A percentile compares a stretch with the other conserved stretches of the same genome.
Evolutionary conservation across 1,140 invertebrate genomes (phyloP).

Genomic region (Mizuhopecten yessoensis): DNA sequence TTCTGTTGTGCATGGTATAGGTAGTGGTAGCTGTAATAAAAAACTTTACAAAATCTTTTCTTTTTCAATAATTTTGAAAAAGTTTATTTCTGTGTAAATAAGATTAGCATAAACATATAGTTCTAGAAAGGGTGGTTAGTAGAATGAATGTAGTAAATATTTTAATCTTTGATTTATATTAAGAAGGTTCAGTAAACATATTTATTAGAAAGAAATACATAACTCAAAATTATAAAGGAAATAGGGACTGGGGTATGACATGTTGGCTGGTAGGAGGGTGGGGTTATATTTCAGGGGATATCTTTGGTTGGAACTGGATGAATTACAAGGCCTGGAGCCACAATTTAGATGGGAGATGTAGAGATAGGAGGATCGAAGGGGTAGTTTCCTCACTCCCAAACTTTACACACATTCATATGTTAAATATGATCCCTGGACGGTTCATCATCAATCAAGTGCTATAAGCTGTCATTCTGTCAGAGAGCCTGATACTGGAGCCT

Average conservation of each 20-base stretch:
- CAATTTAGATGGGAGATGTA: background rate
- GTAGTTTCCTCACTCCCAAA: background rate
- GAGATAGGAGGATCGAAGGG: background rate
- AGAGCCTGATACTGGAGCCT: background rate
- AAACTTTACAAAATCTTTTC: too few relatives aligned
- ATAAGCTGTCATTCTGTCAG: slow-evolving; percentile 12
- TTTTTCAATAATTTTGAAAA: too few relatives aligned
- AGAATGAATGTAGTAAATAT: background rate
- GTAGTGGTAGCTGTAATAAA: too few relatives aligned
- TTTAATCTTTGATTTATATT: slow-evolving; percentile 30
- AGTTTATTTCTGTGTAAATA: too few relatives aligned
- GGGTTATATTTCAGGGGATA: background rate
- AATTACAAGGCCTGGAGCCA: too few relatives aligned
- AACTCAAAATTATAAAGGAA: slow-evolving; percentile 29
- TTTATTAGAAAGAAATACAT: background rate
- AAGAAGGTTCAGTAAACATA: slow-evolving; percentile 16
- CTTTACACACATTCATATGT: background rate
- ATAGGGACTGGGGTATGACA: slow-evolving; percentile 11
- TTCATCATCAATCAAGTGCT: slow-evolving; percentile 34
- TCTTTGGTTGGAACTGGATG: background rate
- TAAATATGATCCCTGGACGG: background rate
- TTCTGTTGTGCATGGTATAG: too few relatives aligned
- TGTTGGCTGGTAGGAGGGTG: background rate
- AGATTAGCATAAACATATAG: background rate
- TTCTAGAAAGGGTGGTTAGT: background rate